Evolutionary conservation across 2,888 invertebrate species (phyloP), one percentile per base, ranked within the genome.

Genomic region (Trissolcus brochymenae): DNA sequence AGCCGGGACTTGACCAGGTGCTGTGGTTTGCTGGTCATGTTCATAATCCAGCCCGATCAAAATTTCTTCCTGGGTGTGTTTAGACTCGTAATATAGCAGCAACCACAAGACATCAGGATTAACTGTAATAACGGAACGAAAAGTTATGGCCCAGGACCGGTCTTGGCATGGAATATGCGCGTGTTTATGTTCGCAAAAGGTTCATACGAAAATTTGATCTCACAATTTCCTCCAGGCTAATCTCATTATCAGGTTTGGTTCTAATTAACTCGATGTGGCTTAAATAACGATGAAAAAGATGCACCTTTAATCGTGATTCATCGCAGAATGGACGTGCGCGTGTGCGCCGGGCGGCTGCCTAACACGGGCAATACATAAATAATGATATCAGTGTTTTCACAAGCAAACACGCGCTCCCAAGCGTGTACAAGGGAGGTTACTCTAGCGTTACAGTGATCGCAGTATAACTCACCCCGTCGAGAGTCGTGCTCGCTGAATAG

Each of bases 371-470:
- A 87, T 87, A 85, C 87, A 87, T 87, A 87, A 88, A 87, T 87
- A 87, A 87, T 86, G 85, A 85, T 86, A 86, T 87, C 85, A 84
- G 84, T 87, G 86, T 86, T 87, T 86, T 86, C 84, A 79, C 85
- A 84, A 85, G 84, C 84, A 83, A 82, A 84, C 83, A 82, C 65
- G 71, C 75, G 81, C 80, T 82, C 71, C 80, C 70, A 66, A 82
- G 80, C 83, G 82, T 83, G 82, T 82, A 83, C 79, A 80, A 83
- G 84, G 83, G 83, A 83, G 84, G 84, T 85, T 85, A 85, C 84
- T 85, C 83, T 83, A 79, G 66, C 80, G 78, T 79, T 78, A 78
- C 78, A 78, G 76, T 75, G 76, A 78, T 78, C 77, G 79, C 76
- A 75, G 79, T 82, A 80, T 78, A 81, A 80, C 76, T 78, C 77